Evolutionary conservation across 2,113 vertebrate species (phyloP), one percentile per base, ranked within the genome.

Genomic region (Mesitornis unicolor): DNA sequence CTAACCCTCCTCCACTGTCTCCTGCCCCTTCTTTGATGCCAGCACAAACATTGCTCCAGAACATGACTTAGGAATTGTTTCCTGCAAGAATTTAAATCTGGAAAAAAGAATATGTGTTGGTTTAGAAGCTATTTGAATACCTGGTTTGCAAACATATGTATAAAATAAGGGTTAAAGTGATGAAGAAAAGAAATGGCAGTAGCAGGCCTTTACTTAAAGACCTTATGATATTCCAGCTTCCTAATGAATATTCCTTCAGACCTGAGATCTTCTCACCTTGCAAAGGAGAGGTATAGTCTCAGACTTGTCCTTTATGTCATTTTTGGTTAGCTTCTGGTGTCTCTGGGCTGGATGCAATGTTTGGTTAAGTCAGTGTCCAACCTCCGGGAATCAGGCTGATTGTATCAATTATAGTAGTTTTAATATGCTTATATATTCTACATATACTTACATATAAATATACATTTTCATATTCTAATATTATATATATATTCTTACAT

Each of bases 41-140:
- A 68, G 17, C 26, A 64, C 5, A 73, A 29, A 21, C 8, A 18
- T 16, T 40, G 11, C 16, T 68, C 5, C 7, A 70, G 25, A 36
- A 35, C 13, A 29, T 38, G 29, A 22, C 8, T 51, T 24, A 8
- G 18, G 22, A 87, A 63, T 28, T 13, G 1, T 13, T 82, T 87
- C 29, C 29, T 48, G 13, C 13, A 42, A 38, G 5, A 42, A 45
- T 8, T 19, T 51, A 56, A 43, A 84, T 42, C 13, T 51, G 12
- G 3, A 59, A 63, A 69, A 80, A 51, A 15, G 5, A 38, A 1
- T 3, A 36, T 6, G 2, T 20, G 13, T 5, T 53, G 1, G 16
- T 90, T 69, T 61, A 53, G 18, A 53, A 78, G 18, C 16, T 74
- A 13, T 10, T 42, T 75, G 31, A 70, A n/a, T 13, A 59, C 4